Base-by-base conservation (phyloP, 2,888 invertebrate genomes). In the Atherix ibis region DNA sequence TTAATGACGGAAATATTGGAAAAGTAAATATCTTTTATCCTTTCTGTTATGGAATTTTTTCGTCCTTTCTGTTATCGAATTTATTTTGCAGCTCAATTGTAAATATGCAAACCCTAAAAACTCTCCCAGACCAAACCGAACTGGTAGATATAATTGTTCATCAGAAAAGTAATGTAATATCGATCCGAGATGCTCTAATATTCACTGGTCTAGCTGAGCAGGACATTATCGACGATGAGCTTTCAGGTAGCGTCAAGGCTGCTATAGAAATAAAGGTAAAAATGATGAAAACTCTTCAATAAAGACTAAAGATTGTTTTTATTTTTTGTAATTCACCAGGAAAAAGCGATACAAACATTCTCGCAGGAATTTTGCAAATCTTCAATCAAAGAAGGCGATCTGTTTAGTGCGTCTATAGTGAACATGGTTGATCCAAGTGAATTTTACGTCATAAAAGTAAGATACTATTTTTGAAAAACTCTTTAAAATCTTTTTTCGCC, bases 361-460 rank as follows among this genome's bases (percentile, higher is more conserved):
- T 22, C 18, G 9, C 18, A 18, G 10, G 34, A 18, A 32, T 38
- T 51, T 17, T 41, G 44, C 4, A 48, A 45, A 24, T 38, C 40
- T 35, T 18, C 31, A 2, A 44, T 51, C 2, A 41, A 42, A 5
- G 9, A 24, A 3, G 50, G 51, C 1, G 47, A 52, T 17, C 40
- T 49, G 9, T 34, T 53, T 31, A 53, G 65, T 10, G 71, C 76
- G 0, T 53, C 62, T 36, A 57, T 81, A 27, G 66, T 69, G 0
- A 64, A 71, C 41, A 58, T 78, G 2, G 61, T 70, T 16, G 70
- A 70, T 49, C 81, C 80, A 0, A 64, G 70, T 44, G 63, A 67
- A 38, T 75, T 85, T 50, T 81, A 66, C 50, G 68, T 78, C 1
- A 68, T 74, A 44, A 70, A 72, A 61, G 76, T 76, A 59, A 56